Evolutionary conservation across 1,140 invertebrate species (phyloP), one percentile per base, ranked within the genome.

Genomic region (Dinothrombium tinctorium): DNA sequence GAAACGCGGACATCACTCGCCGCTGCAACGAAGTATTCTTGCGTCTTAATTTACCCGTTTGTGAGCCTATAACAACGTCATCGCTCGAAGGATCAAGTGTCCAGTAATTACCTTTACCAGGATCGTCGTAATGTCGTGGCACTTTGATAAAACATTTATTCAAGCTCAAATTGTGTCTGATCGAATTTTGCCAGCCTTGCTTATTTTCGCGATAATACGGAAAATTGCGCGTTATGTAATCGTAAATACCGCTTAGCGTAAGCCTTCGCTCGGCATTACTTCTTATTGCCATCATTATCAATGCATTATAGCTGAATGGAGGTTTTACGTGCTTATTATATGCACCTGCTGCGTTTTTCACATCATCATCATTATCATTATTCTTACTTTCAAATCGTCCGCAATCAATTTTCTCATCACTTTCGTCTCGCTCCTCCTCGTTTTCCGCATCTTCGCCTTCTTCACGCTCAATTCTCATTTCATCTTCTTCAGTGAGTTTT

Each of bases 121-220:
- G 84, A 54, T 89, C 82, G 54, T 89, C 82, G 56, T 86, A 87
- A 52, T 86, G 79, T 2, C 83, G 61, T 0, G 83, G 79, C 4
- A 92, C 82, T 64, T 96, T 96, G 9, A 95, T 79, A 57, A 98
- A 98, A 54, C 89, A 96, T 61, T 98, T 95, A 60, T 98, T 98
- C 49, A 98, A 62, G 47, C 76, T 83, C 3, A 98, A 62, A 57
- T 98, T 96, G 59, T 98, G 92, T 1, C 92, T 62, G 44, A 98
- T 98, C 0, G 86, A 94, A 54, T 98, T 98, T 57, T 98, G 92
- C 92, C 92, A 98, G 11, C 87, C 87, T 56, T 94, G 87, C 50
- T 92, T 92, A 60, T 94, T 95, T 53, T 92, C 84, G 28, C 80
- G 69, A 57, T 96, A 98, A 55, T 94, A 98, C 0, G 92, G 90